These are phyloP conservation scores for Catalaphyllia jardinei DNA, from an alignment of 64 coral and sea anemone species.

Conservation along the genomic window DNA sequence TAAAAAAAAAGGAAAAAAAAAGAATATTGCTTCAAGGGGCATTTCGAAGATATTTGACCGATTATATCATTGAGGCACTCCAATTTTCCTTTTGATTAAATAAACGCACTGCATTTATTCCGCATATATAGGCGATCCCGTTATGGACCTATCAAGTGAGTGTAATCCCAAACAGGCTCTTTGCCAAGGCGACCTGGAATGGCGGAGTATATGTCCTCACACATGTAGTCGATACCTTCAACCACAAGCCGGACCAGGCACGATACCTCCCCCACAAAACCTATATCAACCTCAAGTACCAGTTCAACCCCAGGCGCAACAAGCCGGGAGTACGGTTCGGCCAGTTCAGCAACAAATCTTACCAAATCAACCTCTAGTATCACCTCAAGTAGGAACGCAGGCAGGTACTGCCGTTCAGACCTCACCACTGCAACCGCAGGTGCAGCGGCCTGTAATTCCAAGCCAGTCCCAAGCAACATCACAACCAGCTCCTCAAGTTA, in stretches of 20 bases:
- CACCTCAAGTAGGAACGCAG: not conserved
- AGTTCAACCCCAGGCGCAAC: not conserved
- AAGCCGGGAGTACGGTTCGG: not conserved
- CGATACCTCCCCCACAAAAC: not conserved
- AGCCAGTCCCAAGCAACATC: not conserved
- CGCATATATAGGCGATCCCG: not conserved
- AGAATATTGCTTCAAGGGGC: too few relatives aligned
- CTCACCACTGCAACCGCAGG: not conserved
- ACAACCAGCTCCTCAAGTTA: not conserved
- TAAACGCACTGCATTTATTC: not conserved
- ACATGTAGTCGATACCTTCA: slow-evolving; percentile 10
- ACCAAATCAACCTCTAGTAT: not conserved
- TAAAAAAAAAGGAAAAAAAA: too few relatives aligned
- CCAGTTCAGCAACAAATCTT: not conserved
- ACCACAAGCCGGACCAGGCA: too few relatives aligned
- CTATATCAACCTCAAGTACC: not conserved
- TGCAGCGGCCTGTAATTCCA: not conserved
- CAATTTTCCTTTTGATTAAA: too few relatives aligned
- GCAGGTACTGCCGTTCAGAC: not conserved
- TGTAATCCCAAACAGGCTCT: not conserved
- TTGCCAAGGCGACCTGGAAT: not conserved
- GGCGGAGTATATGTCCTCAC: slow-evolving; percentile 22
- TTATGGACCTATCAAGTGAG: slow-evolving; percentile 27
- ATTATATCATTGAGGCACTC: too few relatives aligned
- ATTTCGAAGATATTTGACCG: too few relatives aligned